phyloP scores from a whole-genome alignment of 2,888 invertebrate genomes.

The Stenchaetothrips biformis region DNA sequence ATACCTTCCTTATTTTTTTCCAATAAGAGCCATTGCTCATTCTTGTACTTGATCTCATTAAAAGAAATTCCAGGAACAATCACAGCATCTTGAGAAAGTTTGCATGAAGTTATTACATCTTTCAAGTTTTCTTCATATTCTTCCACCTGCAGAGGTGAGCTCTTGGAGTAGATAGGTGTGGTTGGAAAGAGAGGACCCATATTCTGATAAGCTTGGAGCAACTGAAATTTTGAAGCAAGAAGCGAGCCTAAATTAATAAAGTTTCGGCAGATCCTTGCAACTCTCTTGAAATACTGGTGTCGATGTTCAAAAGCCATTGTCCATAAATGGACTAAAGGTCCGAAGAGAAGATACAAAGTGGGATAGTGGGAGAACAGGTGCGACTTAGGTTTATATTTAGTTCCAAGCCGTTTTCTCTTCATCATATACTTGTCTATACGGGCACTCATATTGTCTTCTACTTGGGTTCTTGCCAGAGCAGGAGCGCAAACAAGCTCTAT shows the following conservation, averaged over 20 bases:
- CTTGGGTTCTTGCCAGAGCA: neutral
- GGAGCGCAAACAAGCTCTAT: neutral
- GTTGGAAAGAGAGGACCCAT: too few species aligned
- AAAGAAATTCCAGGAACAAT: neutral
- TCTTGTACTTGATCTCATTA: neutral
- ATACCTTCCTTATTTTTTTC: neutral
- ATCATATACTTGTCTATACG: neutral
- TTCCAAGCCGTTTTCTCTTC: neutral
- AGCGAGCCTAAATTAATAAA: neutral
- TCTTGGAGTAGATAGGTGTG: neutral
- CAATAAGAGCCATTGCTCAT: neutral
- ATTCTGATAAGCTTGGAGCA: too few species aligned
- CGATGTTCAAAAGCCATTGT: neutral
- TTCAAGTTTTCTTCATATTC: neutral
- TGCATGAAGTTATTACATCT: neutral
- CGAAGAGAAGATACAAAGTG: neutral
- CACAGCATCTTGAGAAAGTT: neutral
- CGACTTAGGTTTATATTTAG: neutral
- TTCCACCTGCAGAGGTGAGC: neutral
- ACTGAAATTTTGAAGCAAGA: neutral
- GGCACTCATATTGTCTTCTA: neutral
- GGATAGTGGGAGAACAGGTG: neutral
- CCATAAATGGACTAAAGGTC: neutral
- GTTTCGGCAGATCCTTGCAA: neutral
- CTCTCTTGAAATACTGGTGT: neutral